A percentile compares a stretch with the other conserved stretches of the same genome.
phyloP scores from a whole-genome alignment of 2,113 vertebrate genomes.

The Litocranius walleri region DNA sequence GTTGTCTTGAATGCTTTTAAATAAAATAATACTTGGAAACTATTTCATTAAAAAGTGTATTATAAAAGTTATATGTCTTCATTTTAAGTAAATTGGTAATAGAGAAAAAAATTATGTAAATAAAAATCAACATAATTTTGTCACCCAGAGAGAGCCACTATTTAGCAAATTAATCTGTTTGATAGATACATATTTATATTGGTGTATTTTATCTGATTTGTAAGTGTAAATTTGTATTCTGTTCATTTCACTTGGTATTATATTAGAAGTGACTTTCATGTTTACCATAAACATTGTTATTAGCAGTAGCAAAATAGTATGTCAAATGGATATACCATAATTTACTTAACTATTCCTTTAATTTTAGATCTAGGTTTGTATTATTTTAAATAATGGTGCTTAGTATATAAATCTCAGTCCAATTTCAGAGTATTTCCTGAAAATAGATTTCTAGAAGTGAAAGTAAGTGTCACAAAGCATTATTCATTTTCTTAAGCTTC shows the following conservation, averaged over 20 bases:
- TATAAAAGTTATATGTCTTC: neutral
- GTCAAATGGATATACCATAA: neutral
- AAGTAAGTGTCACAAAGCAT: neutral
- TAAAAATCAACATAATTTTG: neutral
- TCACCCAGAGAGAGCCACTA: neutral
- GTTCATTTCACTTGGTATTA: neutral
- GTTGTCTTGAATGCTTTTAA: neutral
- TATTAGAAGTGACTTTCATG: neutral
- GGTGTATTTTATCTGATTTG: neutral
- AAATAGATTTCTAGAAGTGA: neutral
- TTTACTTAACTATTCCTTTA: neutral
- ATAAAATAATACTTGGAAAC: neutral
- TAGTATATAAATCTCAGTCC: neutral
- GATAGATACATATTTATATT: neutral
- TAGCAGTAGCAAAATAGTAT: neutral
- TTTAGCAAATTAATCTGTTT: neutral
- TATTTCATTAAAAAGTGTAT: neutral
- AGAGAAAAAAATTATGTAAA: neutral
- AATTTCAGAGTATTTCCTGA: conserved; percentile 7
- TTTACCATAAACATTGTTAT: neutral
- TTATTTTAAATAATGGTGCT: neutral
- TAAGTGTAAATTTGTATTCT: neutral
- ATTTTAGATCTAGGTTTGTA: neutral
- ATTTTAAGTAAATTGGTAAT: neutral
- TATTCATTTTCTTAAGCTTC: neutral